phyloP scores from a whole-genome alignment of 2,888 invertebrate genomes.

The Cheilosia pagana region DNA sequence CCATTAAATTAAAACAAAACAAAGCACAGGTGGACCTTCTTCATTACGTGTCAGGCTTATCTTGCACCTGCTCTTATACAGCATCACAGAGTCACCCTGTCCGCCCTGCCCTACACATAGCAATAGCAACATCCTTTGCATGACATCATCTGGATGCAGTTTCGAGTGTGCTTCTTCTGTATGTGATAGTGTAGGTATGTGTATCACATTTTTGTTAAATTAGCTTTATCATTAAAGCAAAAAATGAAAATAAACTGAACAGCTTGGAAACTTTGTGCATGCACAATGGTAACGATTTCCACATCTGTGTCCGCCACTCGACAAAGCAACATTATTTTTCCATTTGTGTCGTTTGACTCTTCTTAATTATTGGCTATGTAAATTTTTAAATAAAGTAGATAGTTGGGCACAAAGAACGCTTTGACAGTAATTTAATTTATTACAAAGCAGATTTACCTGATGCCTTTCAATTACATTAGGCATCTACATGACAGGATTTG shows the following conservation, averaged over 20 bases:
- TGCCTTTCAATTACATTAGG: too few relatives aligned
- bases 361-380: conserved; percentile 13
- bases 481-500: too few relatives aligned
- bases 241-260: conserved; percentile 1
- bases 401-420: too few relatives aligned
- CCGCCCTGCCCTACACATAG: conserved; percentile 1
- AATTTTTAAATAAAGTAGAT: too few relatives aligned
- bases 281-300: conserved; percentile 7
- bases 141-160: conserved; percentile 44
- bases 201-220: background rate
- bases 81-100: conserved; percentile 26
- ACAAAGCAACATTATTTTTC: conserved; percentile 28
- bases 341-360: conserved; percentile 29
- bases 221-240: conserved; percentile 7
- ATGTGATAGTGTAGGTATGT: background rate
- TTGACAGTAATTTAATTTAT: too few relatives aligned
- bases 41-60: conserved; percentile 63
- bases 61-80: conserved; percentile 27
- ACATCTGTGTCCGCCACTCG: conserved; percentile 23
- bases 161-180: conserved; percentile 8
- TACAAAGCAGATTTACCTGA: too few relatives aligned
- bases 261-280: conserved; percentile 12
- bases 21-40: conserved; percentile 65
- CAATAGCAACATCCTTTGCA: conserved; percentile 17
- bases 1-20: conserved; percentile 65